phyloP scores from a whole-genome alignment of 2,888 invertebrate genomes.

The Cecidostiba fungosa region DNA sequence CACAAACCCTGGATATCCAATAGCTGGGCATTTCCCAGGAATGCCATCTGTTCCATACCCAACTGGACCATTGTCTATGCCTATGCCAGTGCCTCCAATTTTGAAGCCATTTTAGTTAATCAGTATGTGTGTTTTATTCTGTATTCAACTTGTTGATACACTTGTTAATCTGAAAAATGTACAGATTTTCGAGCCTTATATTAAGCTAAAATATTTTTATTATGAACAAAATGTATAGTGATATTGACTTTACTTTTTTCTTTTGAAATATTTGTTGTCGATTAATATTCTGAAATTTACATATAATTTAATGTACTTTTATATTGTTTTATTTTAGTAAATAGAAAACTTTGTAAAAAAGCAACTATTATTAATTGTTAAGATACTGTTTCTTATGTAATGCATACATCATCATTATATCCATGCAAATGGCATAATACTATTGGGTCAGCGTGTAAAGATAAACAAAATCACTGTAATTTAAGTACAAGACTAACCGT shows the following conservation, averaged over 20 bases:
- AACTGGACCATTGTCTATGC: conserved; percentile 88
- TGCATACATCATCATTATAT: neutral
- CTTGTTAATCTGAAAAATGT: conserved; percentile 29
- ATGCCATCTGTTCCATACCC: conserved; percentile 85
- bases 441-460: neutral
- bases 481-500: neutral
- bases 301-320: conserved; percentile 32
- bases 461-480: conserved; percentile 17
- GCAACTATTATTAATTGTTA: conserved; percentile 7
- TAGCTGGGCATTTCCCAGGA: conserved; percentile 80
- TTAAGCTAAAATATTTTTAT: conserved; percentile 30
- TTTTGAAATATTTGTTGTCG: neutral
- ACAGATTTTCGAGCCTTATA: neutral
- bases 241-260: conserved; percentile 29
- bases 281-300: conserved; percentile 20
- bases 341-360: conserved; percentile 27
- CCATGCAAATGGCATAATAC: neutral
- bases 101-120: conserved; percentile 61
- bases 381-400: neutral
- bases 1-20: conserved; percentile 72
- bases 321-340: conserved; percentile 8
- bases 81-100: conserved; percentile 83
- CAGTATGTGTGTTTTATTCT: conserved; percentile 6
- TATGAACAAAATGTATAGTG: conserved; percentile 40
- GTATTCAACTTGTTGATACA: conserved; percentile 17